Evolutionary conservation across 2,797 vertebrate genomes (phyloP), one percentile per base, ranked within the genome.

Genomic region (Gallinago solitaria): DNA sequence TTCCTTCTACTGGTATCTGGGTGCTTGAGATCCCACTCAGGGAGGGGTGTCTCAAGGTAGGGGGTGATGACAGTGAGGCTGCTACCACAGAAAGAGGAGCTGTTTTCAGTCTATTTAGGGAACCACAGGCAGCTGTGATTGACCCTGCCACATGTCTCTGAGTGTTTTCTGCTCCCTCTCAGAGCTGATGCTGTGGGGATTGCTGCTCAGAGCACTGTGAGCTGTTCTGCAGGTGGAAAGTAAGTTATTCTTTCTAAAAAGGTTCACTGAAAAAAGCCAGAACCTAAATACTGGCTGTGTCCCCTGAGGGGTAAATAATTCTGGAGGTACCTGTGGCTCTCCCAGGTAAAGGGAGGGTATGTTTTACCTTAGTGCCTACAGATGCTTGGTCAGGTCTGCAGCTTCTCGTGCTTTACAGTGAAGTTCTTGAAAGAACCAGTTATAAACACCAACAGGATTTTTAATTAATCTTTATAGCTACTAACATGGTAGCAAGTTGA

Each of bases 361-460:
- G 63, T 50, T 20, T 56, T 87, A 71, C n/a, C 37, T 57, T 23
- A 35, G 4, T 56, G 45, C 28, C 71, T 48, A 19, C 13, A 65
- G 48, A 35, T 30, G 8, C 45, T 89, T 89, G 24, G 59, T 78
- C 17, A 51, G 30, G 24, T 81, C 41, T 93, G 73, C 41, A 91
- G 60, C 18, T 79, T 80, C 67, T 75, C 3, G 5, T 59, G 50
- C 37, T 90, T 95, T 67, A 27, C 7, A 64, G 2, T 15, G 48
- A 87, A 85, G 45, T 39, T 32, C 64, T 75, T 61, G 45, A 69
- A 79, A 83, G n/a, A 92, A 80, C 19, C 27, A 64, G 8, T 67
- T 88, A 71, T 33, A 91, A 96, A 91, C 30, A 94, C 2, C 54
- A 91, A 64, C 45, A 90, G 48, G 45, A 78, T 59, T 77, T 89